Base-by-base conservation (phyloP, 2,797 vertebrate species). In the Myiotriccus ornatus region DNA sequence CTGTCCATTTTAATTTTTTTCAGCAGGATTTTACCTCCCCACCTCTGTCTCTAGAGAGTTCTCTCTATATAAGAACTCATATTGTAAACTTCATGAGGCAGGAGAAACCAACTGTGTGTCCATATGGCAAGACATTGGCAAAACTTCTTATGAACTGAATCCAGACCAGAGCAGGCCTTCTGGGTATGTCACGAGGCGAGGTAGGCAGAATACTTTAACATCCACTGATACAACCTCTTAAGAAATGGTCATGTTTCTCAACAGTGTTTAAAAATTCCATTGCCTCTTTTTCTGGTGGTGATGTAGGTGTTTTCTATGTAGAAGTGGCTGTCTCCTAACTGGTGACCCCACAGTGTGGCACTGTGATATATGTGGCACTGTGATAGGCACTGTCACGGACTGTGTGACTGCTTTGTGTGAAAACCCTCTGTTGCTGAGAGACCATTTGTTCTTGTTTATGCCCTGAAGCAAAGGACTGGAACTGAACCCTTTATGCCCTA, bases 151-250 rank as follows among this genome's bases (percentile, higher is more conserved):
- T 8, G 17, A 55, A 43, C 17, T 75, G 35, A 24, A 52, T 86
- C 37, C 56, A 62, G 47, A 62, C 6, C 50, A 65, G 63, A 56
- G 47, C 12, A 59, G 28, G 10, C 35, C 65, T 63, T 85, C 43
- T 34, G 50, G 13, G 7, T 47, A 4, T 6, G 11, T 20, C 60
- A 37, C 0, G 0, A 57, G 18, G 23, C 0, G 0, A 62, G 23
- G 25, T n/a, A 25, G 47, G 32, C 34, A 62, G 39, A 46, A 62
- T 39, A 39, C 24, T 57, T 43, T 3, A 70, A 35, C 13, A 34
- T 22, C 27, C 32, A 32, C 53, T 77, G 35, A 32, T 34, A n/a
- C 0, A 0, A n/a, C 13, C 35, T 37, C 30, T 74, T 23, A 18
- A 34, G 44, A 59, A 75, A 63, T 11, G 22, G 10, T 19, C 16